phyloP scores from a whole-genome alignment of 2,888 invertebrate species.

The Cryptocephalus moraei region DNA sequence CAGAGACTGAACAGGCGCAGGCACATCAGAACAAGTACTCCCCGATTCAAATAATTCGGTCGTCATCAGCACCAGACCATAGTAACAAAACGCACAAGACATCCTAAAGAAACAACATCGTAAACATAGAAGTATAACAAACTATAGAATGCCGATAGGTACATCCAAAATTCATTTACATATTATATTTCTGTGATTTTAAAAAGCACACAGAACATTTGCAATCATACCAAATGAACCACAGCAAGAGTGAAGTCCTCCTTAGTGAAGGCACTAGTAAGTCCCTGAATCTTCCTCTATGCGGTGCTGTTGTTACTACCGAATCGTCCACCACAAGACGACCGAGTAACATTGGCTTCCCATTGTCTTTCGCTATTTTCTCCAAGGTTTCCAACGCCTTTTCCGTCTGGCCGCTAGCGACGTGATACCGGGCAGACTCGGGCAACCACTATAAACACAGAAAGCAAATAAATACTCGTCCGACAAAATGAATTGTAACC shows the following conservation, averaged over 20 bases:
- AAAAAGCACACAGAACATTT: no score
- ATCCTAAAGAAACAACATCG: conserved; percentile 48
- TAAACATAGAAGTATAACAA: no score
- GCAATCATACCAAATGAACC: conserved; percentile 79
- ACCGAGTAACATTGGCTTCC: conserved; percentile 79
- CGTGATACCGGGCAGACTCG: conserved; percentile 83
- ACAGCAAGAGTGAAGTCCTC: conserved; percentile 74
- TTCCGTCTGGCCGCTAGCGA: conserved; percentile 77
- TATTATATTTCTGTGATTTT: no score
- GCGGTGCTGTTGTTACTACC: conserved; percentile 47
- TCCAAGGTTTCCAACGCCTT: conserved; percentile 76
- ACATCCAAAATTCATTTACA: no score
- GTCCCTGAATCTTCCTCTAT: conserved; percentile 59
- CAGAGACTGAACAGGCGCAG: conserved; percentile 27
- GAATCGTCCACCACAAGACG: conserved; percentile 76
- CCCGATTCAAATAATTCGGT: conserved; percentile 78
- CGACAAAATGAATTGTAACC: neutral
- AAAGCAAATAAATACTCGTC: neutral
- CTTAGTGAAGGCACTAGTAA: conserved; percentile 70
- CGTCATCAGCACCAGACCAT: conserved; percentile 89
- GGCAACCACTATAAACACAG: conserved; percentile 68
- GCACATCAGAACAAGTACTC: conserved; percentile 33
- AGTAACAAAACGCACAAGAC: conserved; percentile 90
- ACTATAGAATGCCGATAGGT: no score
- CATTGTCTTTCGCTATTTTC: conserved; percentile 80